Percentiles rank a stretch among this genome's conserved stretches.
These are phyloP conservation scores for Macroglossus sobrinus DNA, from an alignment of 2,113 vertebrate species.

Conservation along the genomic window DNA sequence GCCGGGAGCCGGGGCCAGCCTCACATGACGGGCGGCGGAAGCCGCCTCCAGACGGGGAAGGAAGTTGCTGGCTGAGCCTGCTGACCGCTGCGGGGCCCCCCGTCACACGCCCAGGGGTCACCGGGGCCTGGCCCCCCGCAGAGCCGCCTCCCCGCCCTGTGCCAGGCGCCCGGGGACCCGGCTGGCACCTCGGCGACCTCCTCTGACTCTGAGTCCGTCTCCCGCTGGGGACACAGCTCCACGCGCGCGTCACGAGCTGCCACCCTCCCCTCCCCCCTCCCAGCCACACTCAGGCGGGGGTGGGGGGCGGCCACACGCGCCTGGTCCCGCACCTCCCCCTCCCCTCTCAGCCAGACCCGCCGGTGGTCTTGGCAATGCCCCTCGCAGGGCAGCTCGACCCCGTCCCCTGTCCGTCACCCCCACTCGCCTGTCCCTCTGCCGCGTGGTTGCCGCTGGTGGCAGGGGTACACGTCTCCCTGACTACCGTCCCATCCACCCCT, in stretches of 20 bases:
- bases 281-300: neutral
- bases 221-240: neutral
- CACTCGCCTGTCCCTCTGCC: neutral
- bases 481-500: neutral
- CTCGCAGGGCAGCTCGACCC: no score
- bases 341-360: fast-evolving
- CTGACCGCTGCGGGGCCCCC: neutral
- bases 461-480: neutral
- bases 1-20: neutral
- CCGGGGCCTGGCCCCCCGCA: neutral
- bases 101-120: neutral
- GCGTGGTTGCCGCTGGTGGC: neutral
- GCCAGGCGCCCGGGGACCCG: neutral
- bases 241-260: neutral
- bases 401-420: no score
- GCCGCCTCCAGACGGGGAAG: neutral
- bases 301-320: no score
- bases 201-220: neutral
- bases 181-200: fast-evolving
- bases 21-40: neutral
- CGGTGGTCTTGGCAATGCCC: neutral
- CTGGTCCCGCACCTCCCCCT: neutral
- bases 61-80: neutral
- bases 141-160: neutral
- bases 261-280: neutral